Conservation (phyloP, 2,797 vertebrate species). For the Calcarius lapponicus region DNA sequence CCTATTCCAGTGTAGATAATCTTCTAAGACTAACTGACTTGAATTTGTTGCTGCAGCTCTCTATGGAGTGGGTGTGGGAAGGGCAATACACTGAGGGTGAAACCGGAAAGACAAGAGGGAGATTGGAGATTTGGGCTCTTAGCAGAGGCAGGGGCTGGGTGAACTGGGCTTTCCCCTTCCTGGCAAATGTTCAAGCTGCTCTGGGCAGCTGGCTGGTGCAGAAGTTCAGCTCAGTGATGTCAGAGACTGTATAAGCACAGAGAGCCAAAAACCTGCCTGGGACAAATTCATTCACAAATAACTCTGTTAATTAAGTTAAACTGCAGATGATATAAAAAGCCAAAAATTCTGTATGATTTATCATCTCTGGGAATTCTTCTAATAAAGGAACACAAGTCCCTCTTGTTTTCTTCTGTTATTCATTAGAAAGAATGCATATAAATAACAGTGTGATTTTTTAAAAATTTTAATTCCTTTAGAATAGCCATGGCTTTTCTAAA, state of each 20-base stretch:
- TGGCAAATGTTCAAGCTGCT: neutral
- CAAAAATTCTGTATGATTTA: constrained; percentile 15
- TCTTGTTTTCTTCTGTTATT: constrained; percentile 8
- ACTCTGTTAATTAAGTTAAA: neutral
- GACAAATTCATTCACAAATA: neutral
- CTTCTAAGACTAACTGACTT: neutral
- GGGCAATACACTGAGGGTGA: neutral
- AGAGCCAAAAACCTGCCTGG: neutral
- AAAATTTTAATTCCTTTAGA: neutral
- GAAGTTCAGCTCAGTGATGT: neutral
- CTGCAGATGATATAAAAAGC: neutral
- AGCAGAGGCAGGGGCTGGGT: too few species aligned
- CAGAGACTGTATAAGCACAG: neutral
- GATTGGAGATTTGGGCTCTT: neutral
- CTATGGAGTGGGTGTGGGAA: neutral
- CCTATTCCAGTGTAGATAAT: neutral
- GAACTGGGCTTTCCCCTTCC: neutral
- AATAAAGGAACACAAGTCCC: neutral
- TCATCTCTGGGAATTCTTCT: neutral
- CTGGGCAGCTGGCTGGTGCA: neutral
- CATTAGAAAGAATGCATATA: neutral
- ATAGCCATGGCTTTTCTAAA: neutral
- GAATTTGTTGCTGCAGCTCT: neutral
- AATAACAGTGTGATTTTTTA: neutral
- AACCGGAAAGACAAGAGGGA: neutral